These are phyloP conservation scores for Paedocypris sp. DNA, from an alignment of 2,113 vertebrate genomes.

Conservation along the genomic window DNA sequence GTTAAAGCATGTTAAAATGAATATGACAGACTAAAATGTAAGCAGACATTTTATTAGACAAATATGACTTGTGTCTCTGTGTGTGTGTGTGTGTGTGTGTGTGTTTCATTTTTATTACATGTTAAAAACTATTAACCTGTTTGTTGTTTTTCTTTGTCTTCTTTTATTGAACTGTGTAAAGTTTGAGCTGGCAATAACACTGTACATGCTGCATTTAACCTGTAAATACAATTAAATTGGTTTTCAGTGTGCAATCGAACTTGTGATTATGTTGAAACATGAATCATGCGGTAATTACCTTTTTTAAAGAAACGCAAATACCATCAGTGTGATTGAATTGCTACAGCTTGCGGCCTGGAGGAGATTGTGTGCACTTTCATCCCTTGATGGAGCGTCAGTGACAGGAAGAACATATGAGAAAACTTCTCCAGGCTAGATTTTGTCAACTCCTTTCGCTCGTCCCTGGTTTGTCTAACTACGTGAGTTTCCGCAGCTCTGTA, in stretches of 20 bases:
- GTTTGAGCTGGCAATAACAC: too few relatives aligned
- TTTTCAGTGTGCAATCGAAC: slow-evolving; percentile 15
- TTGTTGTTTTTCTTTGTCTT: too few relatives aligned
- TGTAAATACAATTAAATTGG: too few relatives aligned
- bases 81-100: too few relatives aligned
- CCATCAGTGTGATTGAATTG: slow-evolving; percentile 2
- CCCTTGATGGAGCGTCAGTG: slow-evolving; percentile 50
- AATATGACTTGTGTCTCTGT: too few relatives aligned
- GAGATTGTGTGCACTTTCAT: slow-evolving; percentile 31
- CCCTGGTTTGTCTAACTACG: slow-evolving; percentile 50
- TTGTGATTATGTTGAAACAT: slow-evolving; percentile 1
- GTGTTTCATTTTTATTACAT: too few relatives aligned
- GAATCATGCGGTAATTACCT: slow-evolving; percentile 16
- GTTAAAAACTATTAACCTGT: too few relatives aligned
- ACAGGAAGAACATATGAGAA: slow-evolving; percentile 53
- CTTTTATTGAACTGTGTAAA: too few relatives aligned
- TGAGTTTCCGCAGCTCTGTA: slow-evolving; percentile 46
- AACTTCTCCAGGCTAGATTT: slow-evolving; percentile 49
- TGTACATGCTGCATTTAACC: too few relatives aligned
- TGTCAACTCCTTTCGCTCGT: slow-evolving; percentile 46
- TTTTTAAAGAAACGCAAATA: slow-evolving; percentile 29
- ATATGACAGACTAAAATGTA: too few relatives aligned
- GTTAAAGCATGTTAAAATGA: too few relatives aligned
- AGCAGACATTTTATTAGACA: too few relatives aligned
- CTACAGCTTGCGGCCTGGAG: slow-evolving; percentile 19